Percentiles rank a stretch among this genome's conserved stretches.
Evolutionary conservation across 2,888 invertebrate genomes (phyloP).

Genomic region (Synergus gifuensis): DNA sequence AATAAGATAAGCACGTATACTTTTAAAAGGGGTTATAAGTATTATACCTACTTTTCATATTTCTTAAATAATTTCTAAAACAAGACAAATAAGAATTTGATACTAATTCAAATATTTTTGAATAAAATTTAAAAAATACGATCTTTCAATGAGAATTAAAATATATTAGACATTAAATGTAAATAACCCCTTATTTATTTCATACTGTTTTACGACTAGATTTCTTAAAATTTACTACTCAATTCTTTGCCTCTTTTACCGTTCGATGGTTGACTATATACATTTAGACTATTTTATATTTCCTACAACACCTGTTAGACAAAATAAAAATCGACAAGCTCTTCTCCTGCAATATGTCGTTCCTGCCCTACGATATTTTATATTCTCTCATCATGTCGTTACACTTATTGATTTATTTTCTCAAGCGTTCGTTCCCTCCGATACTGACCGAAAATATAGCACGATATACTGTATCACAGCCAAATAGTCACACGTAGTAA

Average conservation of each 20-base stretch:
- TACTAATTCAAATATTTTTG: neutral
- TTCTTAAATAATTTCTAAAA: neutral
- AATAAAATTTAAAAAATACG: neutral
- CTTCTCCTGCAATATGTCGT: neutral
- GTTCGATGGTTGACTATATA: constrained; percentile 3
- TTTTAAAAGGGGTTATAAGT: neutral
- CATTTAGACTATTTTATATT: neutral
- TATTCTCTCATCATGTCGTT: constrained; percentile 11
- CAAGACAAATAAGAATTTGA: too few relatives aligned
- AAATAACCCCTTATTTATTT: constrained; percentile 3
- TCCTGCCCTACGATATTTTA: neutral
- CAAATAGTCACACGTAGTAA: constrained; percentile 24
- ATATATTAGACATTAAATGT: neutral
- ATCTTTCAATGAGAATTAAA: neutral
- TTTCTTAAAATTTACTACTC: constrained; percentile 14
- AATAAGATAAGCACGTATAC: neutral
- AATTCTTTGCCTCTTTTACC: neutral
- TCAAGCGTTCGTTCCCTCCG: constrained; percentile 38
- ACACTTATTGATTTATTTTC: constrained; percentile 19
- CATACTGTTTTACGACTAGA: neutral
- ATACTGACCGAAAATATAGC: constrained; percentile 17
- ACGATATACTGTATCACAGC: constrained; percentile 18
- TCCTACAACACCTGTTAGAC: neutral
- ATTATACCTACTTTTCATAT: too few relatives aligned
- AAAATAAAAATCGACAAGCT: neutral